Base-by-base conservation (phyloP, 2,888 invertebrate species). In the Conomelus anceps region DNA sequence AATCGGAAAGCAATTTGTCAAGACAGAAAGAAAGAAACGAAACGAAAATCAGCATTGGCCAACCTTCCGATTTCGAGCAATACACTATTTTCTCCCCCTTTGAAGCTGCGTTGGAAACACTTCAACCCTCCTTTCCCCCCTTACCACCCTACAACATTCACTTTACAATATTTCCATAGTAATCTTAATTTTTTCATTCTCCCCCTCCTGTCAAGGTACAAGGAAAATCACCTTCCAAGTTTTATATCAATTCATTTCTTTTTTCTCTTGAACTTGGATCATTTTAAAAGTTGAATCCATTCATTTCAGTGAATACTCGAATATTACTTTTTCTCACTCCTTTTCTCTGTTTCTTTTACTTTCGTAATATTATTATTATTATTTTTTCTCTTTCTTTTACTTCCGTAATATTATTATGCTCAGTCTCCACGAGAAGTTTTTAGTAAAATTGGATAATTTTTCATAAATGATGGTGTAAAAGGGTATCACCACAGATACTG, bases 1-100 rank as follows among this genome's bases (percentile, higher is more conserved):
- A 88, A 90, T 90, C 86, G 90, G 90, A 90, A 90, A 90, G 87
- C 88, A 85, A 90, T 90, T 89, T 88, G 89, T 90, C 97, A 86
- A 24, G 20, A 84, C n/a, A 41, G n/a, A 63, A 63, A 63, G 63
- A 63, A 63, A 63, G 1, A n/a, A 63, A 63, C n/a, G 63, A 63
- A n/a, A 63, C n/a, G 6, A 4, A 34, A 34, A 34, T 34, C 86
- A 86, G 24, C 86, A 86, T 86, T 86, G 86, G 86, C n/a, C 22
- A 23, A 24, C 85, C 24, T 85, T 23, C 24, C 24, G 24, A 86
- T 86, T 63, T 34, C n/a, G 6, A 86, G 86, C 86, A 22, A 86
- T 22, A 63, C 63, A 63, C 22, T 23, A 26, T 23, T 29, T 24
- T 85, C 86, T 20, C 26, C n/a, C n/a, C 63, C 63, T 34, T 34